Evolutionary conservation across 2,113 vertebrate species (phyloP).

Genomic region (Pedetes capensis): DNA sequence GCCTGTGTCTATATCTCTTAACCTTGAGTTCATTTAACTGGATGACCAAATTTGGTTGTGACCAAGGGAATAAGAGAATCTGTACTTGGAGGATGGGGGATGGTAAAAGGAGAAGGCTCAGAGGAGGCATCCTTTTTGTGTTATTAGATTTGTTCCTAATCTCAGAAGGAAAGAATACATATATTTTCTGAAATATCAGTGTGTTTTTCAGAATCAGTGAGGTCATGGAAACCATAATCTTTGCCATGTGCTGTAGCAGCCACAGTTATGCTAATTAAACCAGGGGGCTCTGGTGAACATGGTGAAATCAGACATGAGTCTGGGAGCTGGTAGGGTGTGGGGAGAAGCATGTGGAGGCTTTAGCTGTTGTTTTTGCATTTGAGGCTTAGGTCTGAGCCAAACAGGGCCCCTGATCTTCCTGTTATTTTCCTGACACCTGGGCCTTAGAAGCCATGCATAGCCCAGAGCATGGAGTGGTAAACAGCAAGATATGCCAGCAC

Average conservation of each 20-base stretch:
- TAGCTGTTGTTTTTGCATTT: not conserved
- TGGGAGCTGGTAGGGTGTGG: constrained; percentile 41
- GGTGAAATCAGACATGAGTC: constrained; percentile 49
- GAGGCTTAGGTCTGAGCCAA: constrained; percentile 67
- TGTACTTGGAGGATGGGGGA: not conserved
- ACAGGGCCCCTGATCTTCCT: constrained; percentile 55
- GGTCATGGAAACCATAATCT: constrained; percentile 69
- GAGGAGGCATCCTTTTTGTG: constrained; percentile 33
- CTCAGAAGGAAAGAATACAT: constrained; percentile 59
- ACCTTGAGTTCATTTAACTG: constrained; percentile 24
- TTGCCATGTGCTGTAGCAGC: constrained; percentile 46
- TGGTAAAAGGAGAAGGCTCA: constrained; percentile 22
- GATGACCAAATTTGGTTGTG: constrained; percentile 14
- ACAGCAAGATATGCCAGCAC: constrained; percentile 55
- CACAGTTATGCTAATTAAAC: constrained; percentile 70
- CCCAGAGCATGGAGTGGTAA: constrained; percentile 63
- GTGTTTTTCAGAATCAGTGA: constrained; percentile 67
- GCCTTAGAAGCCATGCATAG: constrained; percentile 36
- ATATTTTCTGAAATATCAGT: constrained; percentile 60
- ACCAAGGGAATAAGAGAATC: constrained; percentile 62
- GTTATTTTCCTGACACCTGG: constrained; percentile 61
- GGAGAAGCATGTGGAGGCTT: not conserved
- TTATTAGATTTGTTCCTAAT: constrained; percentile 59
- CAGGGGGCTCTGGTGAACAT: not conserved
- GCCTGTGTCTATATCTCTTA: not conserved